phyloP scores from a whole-genome alignment of 53 echinoderm and acorn worm species.

The Crossaster papposus region DNA sequence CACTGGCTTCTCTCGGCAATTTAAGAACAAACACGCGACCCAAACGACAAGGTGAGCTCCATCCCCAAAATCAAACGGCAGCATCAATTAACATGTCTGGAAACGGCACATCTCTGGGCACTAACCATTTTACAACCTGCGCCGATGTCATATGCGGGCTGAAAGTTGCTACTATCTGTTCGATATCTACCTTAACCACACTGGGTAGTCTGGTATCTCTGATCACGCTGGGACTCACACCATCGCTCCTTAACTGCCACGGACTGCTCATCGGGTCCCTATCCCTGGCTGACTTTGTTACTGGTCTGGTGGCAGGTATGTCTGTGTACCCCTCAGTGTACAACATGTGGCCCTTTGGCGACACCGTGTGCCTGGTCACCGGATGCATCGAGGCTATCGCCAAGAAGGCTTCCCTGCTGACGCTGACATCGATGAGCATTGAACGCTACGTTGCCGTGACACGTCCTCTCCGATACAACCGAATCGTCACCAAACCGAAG shows the following conservation, averaged over 20 bases:
- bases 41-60: too few species aligned
- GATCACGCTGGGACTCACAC: neutral
- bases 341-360: slow-evolving; percentile 27
- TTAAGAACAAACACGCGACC: neutral
- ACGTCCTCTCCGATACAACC: slow-evolving; percentile 21
- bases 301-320: neutral
- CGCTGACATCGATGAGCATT: slow-evolving; percentile 25
- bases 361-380: neutral
- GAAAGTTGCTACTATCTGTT: neutral
- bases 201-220: slow-evolving; percentile 15
- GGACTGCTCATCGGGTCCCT: slow-evolving; percentile 9
- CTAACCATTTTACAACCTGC: neutral
- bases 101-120: neutral
- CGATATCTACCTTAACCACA: neutral
- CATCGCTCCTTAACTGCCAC: slow-evolving; percentile 40
- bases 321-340: slow-evolving; percentile 26
- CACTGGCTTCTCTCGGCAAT: neutral
- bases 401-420: slow-evolving; percentile 29
- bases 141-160: slow-evolving; percentile 3
- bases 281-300: slow-evolving; percentile 20
- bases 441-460: slow-evolving; percentile 54
- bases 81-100: neutral
- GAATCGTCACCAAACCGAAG: slow-evolving; percentile 16
- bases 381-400: slow-evolving; percentile 1
- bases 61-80: neutral